A percentile compares a stretch with the other conserved stretches of the same genome.
phyloP scores from a whole-genome alignment of 2,888 invertebrate species.

The Hydraecia micacea region DNA sequence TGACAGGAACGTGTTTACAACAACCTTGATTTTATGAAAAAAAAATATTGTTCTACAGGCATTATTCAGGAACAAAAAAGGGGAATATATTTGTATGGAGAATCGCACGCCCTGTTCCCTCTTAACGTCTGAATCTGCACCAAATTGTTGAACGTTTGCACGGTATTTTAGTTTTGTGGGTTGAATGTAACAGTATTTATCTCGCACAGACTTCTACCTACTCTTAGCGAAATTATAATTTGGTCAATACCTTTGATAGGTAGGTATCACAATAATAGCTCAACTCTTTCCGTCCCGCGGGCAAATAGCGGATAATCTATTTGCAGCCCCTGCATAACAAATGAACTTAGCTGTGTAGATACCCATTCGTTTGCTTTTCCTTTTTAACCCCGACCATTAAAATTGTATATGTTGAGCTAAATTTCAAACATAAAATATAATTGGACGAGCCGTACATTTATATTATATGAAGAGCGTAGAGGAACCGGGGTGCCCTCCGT shows the following conservation, averaged over 20 bases:
- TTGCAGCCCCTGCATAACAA: no score
- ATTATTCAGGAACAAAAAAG: no score
- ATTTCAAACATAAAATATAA: conserved; percentile 48
- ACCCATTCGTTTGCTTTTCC: conserved; percentile 16
- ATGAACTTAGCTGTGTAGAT: background rate
- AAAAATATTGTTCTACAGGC: no score
- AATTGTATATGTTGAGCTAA: conserved; percentile 31
- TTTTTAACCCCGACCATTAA: conserved; percentile 31
- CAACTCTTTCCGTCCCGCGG: background rate
- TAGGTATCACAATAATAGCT: background rate
- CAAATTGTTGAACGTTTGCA: conserved; percentile 4
- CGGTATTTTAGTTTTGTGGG: conserved; percentile 4
- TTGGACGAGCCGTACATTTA: conserved; percentile 29
- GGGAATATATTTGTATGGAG: no score
- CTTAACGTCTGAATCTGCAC: conserved; percentile 29
- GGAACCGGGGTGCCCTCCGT: conserved; percentile 18
- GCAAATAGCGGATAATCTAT: background rate
- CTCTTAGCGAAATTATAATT: background rate
- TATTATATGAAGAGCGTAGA: conserved; percentile 33
- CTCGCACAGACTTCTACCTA: background rate
- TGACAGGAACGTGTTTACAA: no score
- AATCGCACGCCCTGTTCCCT: no score
- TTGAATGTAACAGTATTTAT: conserved; percentile 8
- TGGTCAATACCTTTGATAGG: background rate
- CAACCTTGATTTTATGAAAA: no score